phyloP scores from a whole-genome alignment of 2,888 invertebrate species.

The Stenotaenia linearis region DNA sequence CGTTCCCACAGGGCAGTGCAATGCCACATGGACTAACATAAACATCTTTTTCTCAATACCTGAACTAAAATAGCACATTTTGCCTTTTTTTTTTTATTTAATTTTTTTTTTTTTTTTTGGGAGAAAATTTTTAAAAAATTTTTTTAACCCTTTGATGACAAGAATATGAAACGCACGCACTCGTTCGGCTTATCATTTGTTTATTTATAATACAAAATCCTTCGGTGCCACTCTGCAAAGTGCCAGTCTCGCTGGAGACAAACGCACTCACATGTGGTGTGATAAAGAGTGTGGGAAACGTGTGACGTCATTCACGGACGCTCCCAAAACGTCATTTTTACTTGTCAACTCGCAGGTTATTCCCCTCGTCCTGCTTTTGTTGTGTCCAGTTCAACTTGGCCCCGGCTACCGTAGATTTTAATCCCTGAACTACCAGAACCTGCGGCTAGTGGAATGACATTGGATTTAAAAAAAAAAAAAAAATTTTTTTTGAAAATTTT shows the following conservation, averaged over 20 bases:
- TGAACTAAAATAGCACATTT: not conserved
- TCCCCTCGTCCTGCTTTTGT: slow-evolving; percentile 19
- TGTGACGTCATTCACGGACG: not conserved
- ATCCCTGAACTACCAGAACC: slow-evolving; percentile 17
- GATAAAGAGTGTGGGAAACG: slow-evolving; percentile 19
- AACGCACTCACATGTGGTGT: slow-evolving; percentile 18
- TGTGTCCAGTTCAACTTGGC: slow-evolving; percentile 21
- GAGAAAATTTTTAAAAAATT: no score
- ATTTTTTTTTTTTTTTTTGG: not conserved
- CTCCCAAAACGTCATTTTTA: not conserved
- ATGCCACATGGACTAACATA: slow-evolving; percentile 2
- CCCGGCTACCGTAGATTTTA: slow-evolving; percentile 15
- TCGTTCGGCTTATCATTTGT: not conserved
- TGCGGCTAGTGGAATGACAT: slow-evolving; percentile 20
- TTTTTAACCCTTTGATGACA: not conserved
- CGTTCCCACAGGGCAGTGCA: slow-evolving; percentile 20
- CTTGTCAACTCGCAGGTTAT: slow-evolving; percentile 13
- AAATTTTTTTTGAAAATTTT: no score
- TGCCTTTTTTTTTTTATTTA: not conserved
- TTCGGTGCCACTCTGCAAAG: slow-evolving; percentile 2
- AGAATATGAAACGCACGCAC: not conserved
- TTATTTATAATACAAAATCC: not conserved
- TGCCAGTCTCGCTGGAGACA: slow-evolving; percentile 4
- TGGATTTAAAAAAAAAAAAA: no score
- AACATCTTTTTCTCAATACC: not conserved